Evolutionary conservation across 2,888 invertebrate genomes (phyloP).

Genomic region (Phrixothrix hirtus): DNA sequence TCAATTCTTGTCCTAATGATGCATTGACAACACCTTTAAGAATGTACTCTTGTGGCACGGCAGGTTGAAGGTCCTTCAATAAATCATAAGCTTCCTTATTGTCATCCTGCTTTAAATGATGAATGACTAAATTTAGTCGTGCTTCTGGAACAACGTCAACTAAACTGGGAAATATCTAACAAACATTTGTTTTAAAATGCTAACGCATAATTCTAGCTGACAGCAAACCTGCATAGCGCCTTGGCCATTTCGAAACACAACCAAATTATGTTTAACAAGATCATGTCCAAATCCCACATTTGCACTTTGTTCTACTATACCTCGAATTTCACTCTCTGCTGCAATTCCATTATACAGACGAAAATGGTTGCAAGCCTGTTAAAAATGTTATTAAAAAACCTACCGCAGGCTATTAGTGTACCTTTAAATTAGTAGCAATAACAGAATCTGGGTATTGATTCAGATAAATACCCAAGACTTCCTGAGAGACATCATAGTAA

Average conservation of each 20-base stretch:
- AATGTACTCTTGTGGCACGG: constrained; percentile 94
- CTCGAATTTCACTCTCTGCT: constrained; percentile 88
- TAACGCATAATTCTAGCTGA: no score
- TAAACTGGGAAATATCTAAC: constrained; percentile 76
- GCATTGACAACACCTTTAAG: constrained; percentile 96
- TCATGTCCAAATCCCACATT: constrained; percentile 83
- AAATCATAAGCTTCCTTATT: constrained; percentile 85
- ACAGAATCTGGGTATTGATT: constrained; percentile 91
- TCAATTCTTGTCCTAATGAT: constrained; percentile 87
- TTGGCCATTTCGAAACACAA: constrained; percentile 92
- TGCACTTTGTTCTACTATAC: constrained; percentile 74
- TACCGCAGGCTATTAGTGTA: no score
- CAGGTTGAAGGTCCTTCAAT: constrained; percentile 89
- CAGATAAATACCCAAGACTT: constrained; percentile 92
- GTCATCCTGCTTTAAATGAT: constrained; percentile 87
- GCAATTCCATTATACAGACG: constrained; percentile 91
- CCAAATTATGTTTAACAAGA: constrained; percentile 91
- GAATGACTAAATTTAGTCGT: constrained; percentile 91
- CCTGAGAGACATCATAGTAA: constrained; percentile 97
- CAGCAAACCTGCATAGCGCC: constrained; percentile 86
- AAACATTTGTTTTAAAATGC: no score
- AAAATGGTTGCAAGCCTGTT: constrained; percentile 77
- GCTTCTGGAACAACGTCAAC: constrained; percentile 97
- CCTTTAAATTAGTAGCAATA: constrained; percentile 92
- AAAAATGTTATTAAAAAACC: constrained; percentile 1